Conservation (phyloP, 2,888 invertebrate genomes). For the Cosmorhoe ocellata region DNA sequence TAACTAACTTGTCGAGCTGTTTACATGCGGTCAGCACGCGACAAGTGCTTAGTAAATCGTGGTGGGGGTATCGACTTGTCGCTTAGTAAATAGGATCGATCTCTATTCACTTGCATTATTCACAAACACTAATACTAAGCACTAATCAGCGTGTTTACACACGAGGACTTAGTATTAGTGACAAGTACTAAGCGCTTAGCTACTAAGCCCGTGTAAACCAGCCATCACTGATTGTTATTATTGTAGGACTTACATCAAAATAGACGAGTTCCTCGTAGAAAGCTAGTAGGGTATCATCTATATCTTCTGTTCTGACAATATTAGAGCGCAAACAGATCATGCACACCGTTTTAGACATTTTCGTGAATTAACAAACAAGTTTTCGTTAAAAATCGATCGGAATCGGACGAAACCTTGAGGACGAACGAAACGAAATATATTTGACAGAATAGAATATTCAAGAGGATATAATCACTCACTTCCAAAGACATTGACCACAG, state of each 20-base stretch:
- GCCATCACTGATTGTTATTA: too few species aligned
- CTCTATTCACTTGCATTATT: conserved; percentile 25
- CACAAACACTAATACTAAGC: conserved; percentile 22
- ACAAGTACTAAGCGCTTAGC: too few species aligned
- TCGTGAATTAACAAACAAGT: neutral
- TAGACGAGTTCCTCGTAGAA: neutral
- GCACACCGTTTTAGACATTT: neutral
- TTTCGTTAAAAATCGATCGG: too few species aligned
- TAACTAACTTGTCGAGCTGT: conserved; percentile 29
- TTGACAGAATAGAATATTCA: too few species aligned
- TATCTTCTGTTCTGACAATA: neutral
- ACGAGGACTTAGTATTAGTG: too few species aligned
- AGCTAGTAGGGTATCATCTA: neutral
- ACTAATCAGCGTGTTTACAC: conserved; percentile 5
- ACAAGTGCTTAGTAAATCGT: conserved; percentile 7
- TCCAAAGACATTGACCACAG: too few species aligned
- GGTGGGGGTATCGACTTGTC: conserved; percentile 14
- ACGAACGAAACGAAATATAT: too few species aligned
- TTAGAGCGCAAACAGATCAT: neutral
- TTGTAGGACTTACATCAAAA: neutral
- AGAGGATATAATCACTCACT: too few species aligned
- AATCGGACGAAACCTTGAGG: too few species aligned
- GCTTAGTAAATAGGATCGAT: conserved; percentile 23
- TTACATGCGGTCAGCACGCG: conserved; percentile 20
- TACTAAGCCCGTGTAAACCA: too few species aligned